Evolutionary conservation across 1,140 invertebrate genomes (phyloP), one percentile per base, ranked within the genome.

Genomic region (Leptinotarsa lineolata): DNA sequence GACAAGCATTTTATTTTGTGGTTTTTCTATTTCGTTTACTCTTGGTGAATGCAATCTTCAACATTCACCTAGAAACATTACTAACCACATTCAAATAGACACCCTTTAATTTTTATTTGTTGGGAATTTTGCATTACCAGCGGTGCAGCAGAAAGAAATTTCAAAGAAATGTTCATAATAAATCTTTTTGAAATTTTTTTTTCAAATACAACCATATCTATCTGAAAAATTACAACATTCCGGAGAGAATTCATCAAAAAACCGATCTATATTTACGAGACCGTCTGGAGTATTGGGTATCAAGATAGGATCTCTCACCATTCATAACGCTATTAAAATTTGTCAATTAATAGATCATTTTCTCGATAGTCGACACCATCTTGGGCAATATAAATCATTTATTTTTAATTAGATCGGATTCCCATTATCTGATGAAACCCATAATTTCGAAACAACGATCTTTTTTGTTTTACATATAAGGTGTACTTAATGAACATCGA

Each of bases 341-440:
- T 68, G 67, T 68, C 67, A 68, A 68, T 68, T 68, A 68, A 68
- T 68, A 68, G 67, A 68, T 68, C 67, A 68, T 68, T 68, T 68
- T 68, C 22, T 18, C 1, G 67, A 68, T 68, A 71, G 39, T 63
- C 69, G 69, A 71, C 69, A 71, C 69, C 69, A 63, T 71, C 69
- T 45, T 63, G 12, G 69, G 69, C 60, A 30, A 44, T 64, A 63
- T 71, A 71, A 71, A 71, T 71, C 69, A 71, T 61, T 71, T 63
- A 61, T 71, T 71, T 63, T 71, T 71, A 71, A 71, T 71, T 71
- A 71, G 58, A 44, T 44, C 60, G 18, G 22, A 45, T 39, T 61
- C 60, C 60, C 59, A 61, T 71, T 71, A 71, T 71, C 69, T 71
- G 69, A 71, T 71, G 69, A 39, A 71, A 71, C 69, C 39, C 39